Percentiles rank a stretch among this genome's conserved stretches.
phyloP scores from a whole-genome alignment of 2,797 vertebrate species.

The Pogonophryne albipinna region DNA sequence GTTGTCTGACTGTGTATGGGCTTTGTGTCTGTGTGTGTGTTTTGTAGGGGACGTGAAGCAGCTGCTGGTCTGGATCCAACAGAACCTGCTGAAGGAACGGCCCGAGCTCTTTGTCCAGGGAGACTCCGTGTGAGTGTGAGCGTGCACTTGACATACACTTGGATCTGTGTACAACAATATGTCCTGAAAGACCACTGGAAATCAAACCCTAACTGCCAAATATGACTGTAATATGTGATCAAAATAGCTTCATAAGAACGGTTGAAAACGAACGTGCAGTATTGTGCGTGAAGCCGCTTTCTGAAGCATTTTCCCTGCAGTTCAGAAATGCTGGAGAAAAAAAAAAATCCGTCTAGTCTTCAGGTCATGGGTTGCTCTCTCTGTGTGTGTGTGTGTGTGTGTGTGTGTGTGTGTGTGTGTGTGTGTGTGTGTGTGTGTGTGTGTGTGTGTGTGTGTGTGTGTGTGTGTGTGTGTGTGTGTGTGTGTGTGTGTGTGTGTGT shows the following conservation, averaged over 20 bases:
- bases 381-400: conserved; percentile 8
- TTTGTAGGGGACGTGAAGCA: conserved; percentile 92
- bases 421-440: too few relatives aligned
- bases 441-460: too few relatives aligned
- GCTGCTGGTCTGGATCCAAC: conserved; percentile 96
- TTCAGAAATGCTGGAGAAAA: conserved; percentile 5
- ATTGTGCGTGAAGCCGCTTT: background rate
- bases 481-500: too few relatives aligned
- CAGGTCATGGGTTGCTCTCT: too few relatives aligned
- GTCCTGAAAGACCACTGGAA: background rate
- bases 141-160: conserved; percentile 67
- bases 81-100: conserved; percentile 94
- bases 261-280: background rate
- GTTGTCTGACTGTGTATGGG: conserved; percentile 75
- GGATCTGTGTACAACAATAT: conserved; percentile 30
- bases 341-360: conserved; percentile 22
- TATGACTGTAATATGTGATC: background rate
- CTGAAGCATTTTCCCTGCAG: conserved; percentile 8
- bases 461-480: too few relatives aligned
- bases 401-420: too few relatives aligned
- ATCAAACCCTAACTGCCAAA: background rate
- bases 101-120: conserved; percentile 97
- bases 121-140: conserved; percentile 93
- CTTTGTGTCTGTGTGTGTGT: conserved; percentile 50
- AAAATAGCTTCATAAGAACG: background rate